Evolutionary conservation across 2,888 invertebrate genomes (phyloP).

Genomic region (Prostheceraeus crozeri): DNA sequence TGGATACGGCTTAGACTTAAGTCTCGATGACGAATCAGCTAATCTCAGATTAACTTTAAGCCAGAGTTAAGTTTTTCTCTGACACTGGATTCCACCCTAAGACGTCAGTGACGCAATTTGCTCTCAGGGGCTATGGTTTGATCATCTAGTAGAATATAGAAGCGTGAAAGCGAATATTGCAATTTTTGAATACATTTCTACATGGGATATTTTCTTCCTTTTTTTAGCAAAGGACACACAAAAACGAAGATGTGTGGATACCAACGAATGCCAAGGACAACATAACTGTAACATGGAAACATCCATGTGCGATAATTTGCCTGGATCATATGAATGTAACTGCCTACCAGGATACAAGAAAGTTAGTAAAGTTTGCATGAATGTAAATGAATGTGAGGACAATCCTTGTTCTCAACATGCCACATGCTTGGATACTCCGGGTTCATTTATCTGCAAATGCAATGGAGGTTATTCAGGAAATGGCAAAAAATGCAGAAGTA

Average conservation of each 20-base stretch:
- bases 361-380: conserved; percentile 9
- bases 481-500: conserved; percentile 1
- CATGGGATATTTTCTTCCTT: too few species aligned
- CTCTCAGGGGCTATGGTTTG: too few species aligned
- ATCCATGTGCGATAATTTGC: conserved; percentile 39
- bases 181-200: too few species aligned
- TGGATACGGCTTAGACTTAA: too few species aligned
- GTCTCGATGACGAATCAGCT: too few species aligned
- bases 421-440: conserved; percentile 45
- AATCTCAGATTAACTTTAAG: too few species aligned
- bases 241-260: conserved; percentile 15
- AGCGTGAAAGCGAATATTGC: too few species aligned
- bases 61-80: too few species aligned
- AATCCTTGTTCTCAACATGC: conserved; percentile 44
- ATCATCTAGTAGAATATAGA: too few species aligned
- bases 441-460: conserved; percentile 20
- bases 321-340: conserved; percentile 41
- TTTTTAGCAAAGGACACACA: too few species aligned
- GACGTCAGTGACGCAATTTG: too few species aligned
- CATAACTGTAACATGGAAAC: conserved; percentile 48
- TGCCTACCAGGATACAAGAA: conserved; percentile 42
- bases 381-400: conserved; percentile 9
- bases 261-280: conserved; percentile 42
- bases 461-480: conserved; percentile 7
- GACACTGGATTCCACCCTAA: too few species aligned